Evolutionary conservation across 2,888 invertebrate species (phyloP), one percentile per base, ranked within the genome.

Genomic region (Allygus modestus): DNA sequence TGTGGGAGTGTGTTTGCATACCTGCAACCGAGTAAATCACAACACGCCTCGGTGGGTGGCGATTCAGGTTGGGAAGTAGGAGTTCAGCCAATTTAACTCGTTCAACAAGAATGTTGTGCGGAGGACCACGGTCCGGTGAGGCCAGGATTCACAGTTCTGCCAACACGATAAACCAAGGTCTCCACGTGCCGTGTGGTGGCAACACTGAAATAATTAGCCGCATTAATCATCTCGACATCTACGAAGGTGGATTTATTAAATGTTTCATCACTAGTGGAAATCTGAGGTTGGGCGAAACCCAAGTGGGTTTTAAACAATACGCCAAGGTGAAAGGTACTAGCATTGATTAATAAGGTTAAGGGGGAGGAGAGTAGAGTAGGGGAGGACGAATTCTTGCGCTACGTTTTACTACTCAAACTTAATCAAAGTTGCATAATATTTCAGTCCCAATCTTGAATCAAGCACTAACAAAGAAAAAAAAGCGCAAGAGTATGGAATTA

Each of bases 111-210:
- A 65, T 65, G 65, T 28, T 65, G 65, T 28, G 54, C 15, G 28
- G 31, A 65, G 65, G 17, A 31, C 65, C 65, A 65, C 65, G 65
- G 65, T 28, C 65, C 65, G 65, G 7, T 28, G 28, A 4, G 11
- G 31, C 17, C 17, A 11, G 5, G 31, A 17, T 2, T 1, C 54
- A 20, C 65, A 65, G 31, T 15, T 15, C 31, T 65, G 65, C 65
- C 65, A 65, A 65, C 65, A 58, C 20, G 31, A 2, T 2, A 58
- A 58, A 58, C 65, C 65, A 65, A 65, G 65, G 65, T 65, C 65
- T 65, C 65, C 65, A 65, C 65, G 65, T 65, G 65, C 31, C 65
- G 28, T 23, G 54, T 23, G 23, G 54, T 20, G 54, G 54, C 54
- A 54, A 54, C 54, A 54, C 28, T 65, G 31, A 31, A 65, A 65